A percentile compares a stretch with the other conserved stretches of the same genome.
Conservation (phyloP, 2,888 invertebrate species). For the Chironomus riparius region DNA sequence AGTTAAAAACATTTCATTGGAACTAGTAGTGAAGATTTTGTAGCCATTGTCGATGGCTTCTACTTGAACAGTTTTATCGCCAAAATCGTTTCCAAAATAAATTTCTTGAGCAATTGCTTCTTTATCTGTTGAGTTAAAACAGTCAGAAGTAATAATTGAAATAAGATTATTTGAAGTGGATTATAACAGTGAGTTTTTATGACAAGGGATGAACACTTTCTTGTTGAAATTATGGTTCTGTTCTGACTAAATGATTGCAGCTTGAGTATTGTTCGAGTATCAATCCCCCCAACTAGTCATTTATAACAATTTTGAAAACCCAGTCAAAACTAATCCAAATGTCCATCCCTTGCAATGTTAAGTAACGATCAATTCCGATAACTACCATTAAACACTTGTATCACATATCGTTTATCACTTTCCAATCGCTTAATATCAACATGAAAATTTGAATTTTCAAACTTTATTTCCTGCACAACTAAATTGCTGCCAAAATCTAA, state of each 20-base stretch:
- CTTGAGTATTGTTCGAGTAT: too few species aligned
- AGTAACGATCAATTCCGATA: not conserved
- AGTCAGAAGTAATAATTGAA: not conserved
- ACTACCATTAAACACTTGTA: slow-evolving; percentile 1
- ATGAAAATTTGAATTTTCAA: not conserved
- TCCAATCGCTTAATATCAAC: not conserved
- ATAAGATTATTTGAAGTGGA: not conserved
- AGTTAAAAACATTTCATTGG: not conserved
- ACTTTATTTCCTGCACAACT: not conserved
- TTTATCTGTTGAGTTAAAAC: not conserved
- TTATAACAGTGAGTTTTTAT: not conserved
- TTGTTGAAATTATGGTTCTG: too few species aligned
- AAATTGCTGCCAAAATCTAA: not conserved
- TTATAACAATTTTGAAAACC: too few species aligned
- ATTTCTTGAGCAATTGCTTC: not conserved
- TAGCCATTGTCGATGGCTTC: not conserved
- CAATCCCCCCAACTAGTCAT: too few species aligned
- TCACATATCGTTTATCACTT: not conserved
- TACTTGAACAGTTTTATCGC: not conserved
- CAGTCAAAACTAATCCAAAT: not conserved
- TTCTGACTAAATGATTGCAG: too few species aligned
- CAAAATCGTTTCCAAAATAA: slow-evolving; percentile 7
- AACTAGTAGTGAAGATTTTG: not conserved
- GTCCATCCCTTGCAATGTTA: not conserved
- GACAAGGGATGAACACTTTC: not conserved